These are phyloP conservation scores for Mesocentrotus franciscanus DNA, from an alignment of 53 echinoderm and acorn worm genomes.

Conservation along the genomic window DNA sequence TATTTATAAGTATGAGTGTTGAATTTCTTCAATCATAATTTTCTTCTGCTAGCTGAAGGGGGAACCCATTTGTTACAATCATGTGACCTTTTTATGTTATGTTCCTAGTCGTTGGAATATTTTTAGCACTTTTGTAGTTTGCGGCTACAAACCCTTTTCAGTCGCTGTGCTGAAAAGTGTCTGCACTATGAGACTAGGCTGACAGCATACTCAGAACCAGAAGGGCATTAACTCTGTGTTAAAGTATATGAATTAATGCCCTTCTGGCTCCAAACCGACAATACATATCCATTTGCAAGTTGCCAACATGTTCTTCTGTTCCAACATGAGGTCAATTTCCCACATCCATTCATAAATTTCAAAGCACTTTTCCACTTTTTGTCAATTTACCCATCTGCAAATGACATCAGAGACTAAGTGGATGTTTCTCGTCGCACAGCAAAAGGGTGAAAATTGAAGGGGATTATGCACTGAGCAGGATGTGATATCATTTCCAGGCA, in stretches of 20 bases:
- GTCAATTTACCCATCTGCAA: background rate
- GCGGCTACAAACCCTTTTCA: too few species aligned
- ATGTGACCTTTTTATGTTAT: constrained; percentile 10
- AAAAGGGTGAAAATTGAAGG: background rate
- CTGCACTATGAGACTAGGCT: too few species aligned
- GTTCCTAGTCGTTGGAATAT: background rate
- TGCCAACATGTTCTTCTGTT: background rate
- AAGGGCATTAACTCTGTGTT: too few species aligned
- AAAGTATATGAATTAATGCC: background rate
- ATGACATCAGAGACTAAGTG: constrained; percentile 3
- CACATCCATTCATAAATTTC: constrained; percentile 3
- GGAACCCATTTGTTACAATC: background rate
- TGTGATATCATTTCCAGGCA: background rate
- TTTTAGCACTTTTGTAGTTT: background rate
- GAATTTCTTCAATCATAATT: background rate
- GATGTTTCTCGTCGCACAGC: background rate
- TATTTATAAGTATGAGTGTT: background rate
- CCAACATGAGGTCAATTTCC: background rate
- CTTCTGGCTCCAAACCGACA: background rate
- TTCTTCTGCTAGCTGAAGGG: background rate
- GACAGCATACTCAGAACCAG: too few species aligned
- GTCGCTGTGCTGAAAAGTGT: too few species aligned
- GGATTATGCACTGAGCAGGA: background rate
- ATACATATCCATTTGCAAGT: background rate
- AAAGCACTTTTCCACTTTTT: constrained; percentile 9